Evolutionary conservation across 2,113 vertebrate genomes (phyloP).

Genomic region (Dicrurus megarhynchus): DNA sequence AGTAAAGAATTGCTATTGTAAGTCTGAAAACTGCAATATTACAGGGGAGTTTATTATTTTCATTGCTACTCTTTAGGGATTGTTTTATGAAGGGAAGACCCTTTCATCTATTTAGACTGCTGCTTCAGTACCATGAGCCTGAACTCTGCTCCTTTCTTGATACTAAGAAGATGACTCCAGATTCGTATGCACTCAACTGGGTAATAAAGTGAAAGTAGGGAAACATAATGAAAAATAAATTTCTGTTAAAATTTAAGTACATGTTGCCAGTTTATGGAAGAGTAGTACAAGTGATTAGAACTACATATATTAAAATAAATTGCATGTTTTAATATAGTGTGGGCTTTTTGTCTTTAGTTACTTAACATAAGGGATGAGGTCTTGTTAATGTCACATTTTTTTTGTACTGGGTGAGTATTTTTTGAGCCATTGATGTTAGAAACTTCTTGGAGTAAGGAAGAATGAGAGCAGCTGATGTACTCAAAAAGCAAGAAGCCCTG

Average conservation of each 20-base stretch:
- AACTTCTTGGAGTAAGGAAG: neutral
- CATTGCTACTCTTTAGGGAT: constrained; percentile 78
- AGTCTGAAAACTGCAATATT: neutral
- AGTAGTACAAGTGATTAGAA: neutral
- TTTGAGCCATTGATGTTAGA: neutral
- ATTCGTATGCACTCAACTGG: constrained; percentile 96
- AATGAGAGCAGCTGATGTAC: neutral
- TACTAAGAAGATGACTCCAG: constrained; percentile 98
- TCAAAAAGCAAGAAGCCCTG: neutral
- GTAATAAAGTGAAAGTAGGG: constrained; percentile 85
- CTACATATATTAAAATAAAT: neutral
- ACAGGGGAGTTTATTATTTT: neutral
- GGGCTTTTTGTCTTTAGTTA: neutral
- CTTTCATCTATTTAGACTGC: constrained; percentile 93
- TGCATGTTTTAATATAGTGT: neutral
- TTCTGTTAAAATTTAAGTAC: constrained; percentile 33
- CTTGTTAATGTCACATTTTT: neutral
- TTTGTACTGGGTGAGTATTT: neutral
- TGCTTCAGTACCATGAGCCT: constrained; percentile 97
- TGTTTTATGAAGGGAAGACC: constrained; percentile 90
- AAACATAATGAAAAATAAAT: constrained; percentile 77
- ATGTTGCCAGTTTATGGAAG: neutral
- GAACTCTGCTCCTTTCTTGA: constrained; percentile 97
- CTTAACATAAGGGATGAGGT: neutral
- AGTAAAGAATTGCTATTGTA: neutral